Conservation (phyloP, 92 coral and sea anemone species). For the Virgularia gustaviana region DNA sequence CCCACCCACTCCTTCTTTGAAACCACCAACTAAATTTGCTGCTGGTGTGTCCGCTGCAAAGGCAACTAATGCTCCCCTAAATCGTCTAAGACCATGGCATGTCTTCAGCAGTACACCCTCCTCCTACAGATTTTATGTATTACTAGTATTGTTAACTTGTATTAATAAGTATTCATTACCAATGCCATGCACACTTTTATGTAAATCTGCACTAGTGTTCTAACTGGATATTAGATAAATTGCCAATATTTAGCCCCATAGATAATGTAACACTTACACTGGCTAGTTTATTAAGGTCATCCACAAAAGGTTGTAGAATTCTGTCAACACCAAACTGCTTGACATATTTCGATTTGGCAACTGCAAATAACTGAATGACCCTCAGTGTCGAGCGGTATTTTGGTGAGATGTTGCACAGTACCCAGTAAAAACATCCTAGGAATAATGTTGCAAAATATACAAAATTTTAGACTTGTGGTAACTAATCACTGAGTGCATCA, state of each 20-base stretch:
- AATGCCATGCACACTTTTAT: neutral
- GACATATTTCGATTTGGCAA: neutral
- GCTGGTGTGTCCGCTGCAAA: neutral
- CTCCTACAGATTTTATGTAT: neutral
- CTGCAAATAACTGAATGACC: neutral
- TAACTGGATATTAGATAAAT: too few relatives aligned
- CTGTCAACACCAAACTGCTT: neutral
- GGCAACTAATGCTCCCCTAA: neutral
- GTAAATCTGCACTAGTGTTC: too few relatives aligned
- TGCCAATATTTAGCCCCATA: too few relatives aligned
- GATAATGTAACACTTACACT: neutral
- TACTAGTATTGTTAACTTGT: too few relatives aligned
- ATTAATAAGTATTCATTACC: too few relatives aligned
- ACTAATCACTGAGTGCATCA: too few relatives aligned
- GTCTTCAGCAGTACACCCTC: too few relatives aligned
- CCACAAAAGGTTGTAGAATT: neutral
- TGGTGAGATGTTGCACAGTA: neutral
- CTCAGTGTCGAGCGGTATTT: neutral
- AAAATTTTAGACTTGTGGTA: too few relatives aligned
- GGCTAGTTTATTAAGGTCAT: neutral
- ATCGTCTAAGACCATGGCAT: too few relatives aligned
- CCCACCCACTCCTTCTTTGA: neutral
- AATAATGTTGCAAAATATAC: too few relatives aligned
- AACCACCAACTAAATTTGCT: neutral
- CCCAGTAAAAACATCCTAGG: too few relatives aligned